These are phyloP conservation scores for Poecilia picta DNA, from an alignment of 2,797 vertebrate genomes.

Conservation along the genomic window DNA sequence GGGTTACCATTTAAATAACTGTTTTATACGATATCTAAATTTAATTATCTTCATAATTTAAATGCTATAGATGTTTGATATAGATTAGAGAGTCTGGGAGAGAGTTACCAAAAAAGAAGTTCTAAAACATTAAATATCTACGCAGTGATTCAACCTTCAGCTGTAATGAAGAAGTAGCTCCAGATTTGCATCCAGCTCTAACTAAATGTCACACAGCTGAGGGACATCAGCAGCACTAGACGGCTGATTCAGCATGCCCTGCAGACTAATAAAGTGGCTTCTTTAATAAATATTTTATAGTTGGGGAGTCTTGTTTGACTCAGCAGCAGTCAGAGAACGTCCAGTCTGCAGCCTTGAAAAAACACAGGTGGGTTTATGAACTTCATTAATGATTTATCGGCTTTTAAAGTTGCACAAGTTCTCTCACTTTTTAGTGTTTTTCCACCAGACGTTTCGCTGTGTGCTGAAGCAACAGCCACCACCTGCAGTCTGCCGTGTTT, in stretches of 20 bases:
- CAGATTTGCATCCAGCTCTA: not conserved
- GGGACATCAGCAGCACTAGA: constrained; percentile 25
- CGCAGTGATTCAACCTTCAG: not conserved
- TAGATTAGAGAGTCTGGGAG: not conserved
- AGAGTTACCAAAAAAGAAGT: not conserved
- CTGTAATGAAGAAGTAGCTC: not conserved
- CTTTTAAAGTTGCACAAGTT: constrained; percentile 17
- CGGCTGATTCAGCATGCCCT: constrained; percentile 42
- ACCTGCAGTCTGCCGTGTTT: rapidly evolving
- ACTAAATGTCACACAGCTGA: constrained; percentile 50
- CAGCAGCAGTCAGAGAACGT: constrained; percentile 4
- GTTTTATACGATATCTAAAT: not conserved
- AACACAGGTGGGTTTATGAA: constrained; percentile 6
- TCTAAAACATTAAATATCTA: not conserved
- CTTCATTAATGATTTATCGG: constrained; percentile 31
- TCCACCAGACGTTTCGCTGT: constrained; percentile 1
- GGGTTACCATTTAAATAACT: not conserved
- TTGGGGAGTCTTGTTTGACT: constrained; percentile 24
- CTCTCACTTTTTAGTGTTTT: constrained; percentile 10
- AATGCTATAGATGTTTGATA: not conserved
- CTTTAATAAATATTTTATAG: constrained; percentile 21
- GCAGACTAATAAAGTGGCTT: constrained; percentile 22
- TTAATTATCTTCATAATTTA: not conserved
- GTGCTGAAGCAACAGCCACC: constrained; percentile 13
- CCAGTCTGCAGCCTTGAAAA: constrained; percentile 15